Evolutionary conservation across 2,888 invertebrate genomes (phyloP).

Genomic region (Erebia ligea): DNA sequence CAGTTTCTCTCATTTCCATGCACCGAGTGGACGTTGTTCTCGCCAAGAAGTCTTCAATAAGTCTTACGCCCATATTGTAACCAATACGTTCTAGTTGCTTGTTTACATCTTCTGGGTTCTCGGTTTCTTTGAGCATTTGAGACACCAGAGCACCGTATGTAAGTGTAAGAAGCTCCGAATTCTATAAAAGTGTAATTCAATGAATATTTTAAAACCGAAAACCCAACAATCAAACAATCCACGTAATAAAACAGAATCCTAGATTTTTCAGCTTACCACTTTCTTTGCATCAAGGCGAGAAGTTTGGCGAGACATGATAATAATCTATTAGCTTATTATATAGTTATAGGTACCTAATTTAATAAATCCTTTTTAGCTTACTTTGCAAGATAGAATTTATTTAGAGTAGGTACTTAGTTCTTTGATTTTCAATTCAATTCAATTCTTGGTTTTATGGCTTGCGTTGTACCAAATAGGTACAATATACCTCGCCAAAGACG

Average conservation of each 20-base stretch:
- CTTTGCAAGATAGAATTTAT: no score
- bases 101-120: constrained; percentile 98
- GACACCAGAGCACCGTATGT: constrained; percentile 99
- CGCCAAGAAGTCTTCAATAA: constrained; percentile 99
- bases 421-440: no score
- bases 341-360: no score
- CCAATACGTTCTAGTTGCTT: constrained; percentile 97
- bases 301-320: constrained; percentile 87
- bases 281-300: constrained; percentile 89
- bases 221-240: not conserved
- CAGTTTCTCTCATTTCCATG: constrained; percentile 97
- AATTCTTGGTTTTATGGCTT: no score
- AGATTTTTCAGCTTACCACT: constrained; percentile 83
- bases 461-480: no score
- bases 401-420: no score
- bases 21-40: constrained; percentile 95
- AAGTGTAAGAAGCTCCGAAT: constrained; percentile 97
- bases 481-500: no score
- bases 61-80: constrained; percentile 98
- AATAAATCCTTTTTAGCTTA: no score
- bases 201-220: constrained; percentile 24
- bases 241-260: constrained; percentile 6
- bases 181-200: constrained; percentile 79
- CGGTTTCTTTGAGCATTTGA: constrained; percentile 97
- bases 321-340: not conserved